Evolutionary conservation across 2,113 vertebrate species (phyloP), one percentile per base, ranked within the genome.

Genomic region (Oenanthe oenanthe): DNA sequence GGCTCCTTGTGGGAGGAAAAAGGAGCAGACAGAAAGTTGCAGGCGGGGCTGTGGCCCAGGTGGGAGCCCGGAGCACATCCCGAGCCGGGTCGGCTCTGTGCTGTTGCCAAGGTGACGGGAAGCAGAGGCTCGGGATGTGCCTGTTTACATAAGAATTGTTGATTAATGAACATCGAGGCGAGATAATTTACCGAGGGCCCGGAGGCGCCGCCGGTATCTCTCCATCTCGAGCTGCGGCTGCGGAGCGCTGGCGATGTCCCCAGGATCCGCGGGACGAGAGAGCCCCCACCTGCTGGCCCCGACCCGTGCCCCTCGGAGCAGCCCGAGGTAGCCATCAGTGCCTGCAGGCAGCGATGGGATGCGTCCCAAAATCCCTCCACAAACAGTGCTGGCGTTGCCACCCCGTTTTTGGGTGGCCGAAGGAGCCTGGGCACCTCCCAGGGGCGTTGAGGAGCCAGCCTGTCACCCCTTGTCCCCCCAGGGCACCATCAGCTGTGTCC

Each of bases 101-200:
- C 88, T 48, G 96, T 96, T 96, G 93, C 96, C 85, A 94, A 56
- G 96, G 95, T 65, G 89, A 97, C 22, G 51, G 83, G 81, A 93
- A 92, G 85, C 71, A 71, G 81, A 85, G 91, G 74, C 62, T 21
- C 25, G 71, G 47, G 74, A 79, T 80, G 78, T 60, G 88, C 60
- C 85, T 95, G 85, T 96, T 94, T 90, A 90, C 88, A 92, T 94
- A 88, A 73, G 85, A 73, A 96, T 29, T 36, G 75, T 56, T 96
- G 95, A 96, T 94, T 94, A 97, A 95, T 92, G 93, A 97, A 96
- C 88, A 60, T 29, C n/a, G 12, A 67, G 94, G 79, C 7, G 3
- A 96, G 93, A 77, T 96, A 94, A 96, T 74, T 89, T 74, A 88
- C 62, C 18, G 5, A 22, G 86, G 57, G 70, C 89, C 72, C 15